Evolutionary conservation across 2,797 vertebrate genomes (phyloP).

Genomic region (Sphenodon punctatus): DNA sequence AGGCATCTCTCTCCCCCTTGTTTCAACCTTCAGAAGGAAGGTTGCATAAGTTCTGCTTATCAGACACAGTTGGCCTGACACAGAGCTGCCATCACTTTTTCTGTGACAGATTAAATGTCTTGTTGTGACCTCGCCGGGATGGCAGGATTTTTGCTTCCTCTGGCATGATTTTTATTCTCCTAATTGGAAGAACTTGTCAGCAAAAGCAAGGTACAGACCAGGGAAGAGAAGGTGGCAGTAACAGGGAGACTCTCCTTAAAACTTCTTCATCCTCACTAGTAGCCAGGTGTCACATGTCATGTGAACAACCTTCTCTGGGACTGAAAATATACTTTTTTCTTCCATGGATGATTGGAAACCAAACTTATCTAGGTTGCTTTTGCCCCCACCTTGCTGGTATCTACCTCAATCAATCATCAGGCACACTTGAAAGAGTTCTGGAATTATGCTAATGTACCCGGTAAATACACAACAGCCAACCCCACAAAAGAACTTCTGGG

Average conservation of each 20-base stretch:
- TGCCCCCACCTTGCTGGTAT: background rate
- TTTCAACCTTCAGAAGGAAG: background rate
- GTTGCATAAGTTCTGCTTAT: no score
- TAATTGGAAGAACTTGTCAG: background rate
- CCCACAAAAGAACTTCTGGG: no score
- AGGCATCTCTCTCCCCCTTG: background rate
- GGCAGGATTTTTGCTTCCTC: background rate
- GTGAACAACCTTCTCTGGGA: conserved; percentile 1
- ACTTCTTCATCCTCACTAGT: background rate
- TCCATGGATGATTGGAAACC: conserved; percentile 1
- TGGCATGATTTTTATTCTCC: background rate
- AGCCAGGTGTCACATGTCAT: background rate
- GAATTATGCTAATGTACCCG: no score
- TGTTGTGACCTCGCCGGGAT: background rate
- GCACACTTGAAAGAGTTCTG: no score
- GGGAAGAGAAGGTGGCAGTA: background rate
- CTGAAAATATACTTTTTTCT: conserved; percentile 16
- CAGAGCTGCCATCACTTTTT: background rate
- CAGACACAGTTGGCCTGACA: background rate
- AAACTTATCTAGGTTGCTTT: background rate
- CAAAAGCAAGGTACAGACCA: background rate
- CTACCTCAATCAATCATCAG: no score
- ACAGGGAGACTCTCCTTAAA: background rate
- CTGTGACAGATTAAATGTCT: background rate
- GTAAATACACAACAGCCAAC: no score